These are phyloP conservation scores for Euclidia mi DNA, from an alignment of 2,888 invertebrate genomes.

Conservation along the genomic window DNA sequence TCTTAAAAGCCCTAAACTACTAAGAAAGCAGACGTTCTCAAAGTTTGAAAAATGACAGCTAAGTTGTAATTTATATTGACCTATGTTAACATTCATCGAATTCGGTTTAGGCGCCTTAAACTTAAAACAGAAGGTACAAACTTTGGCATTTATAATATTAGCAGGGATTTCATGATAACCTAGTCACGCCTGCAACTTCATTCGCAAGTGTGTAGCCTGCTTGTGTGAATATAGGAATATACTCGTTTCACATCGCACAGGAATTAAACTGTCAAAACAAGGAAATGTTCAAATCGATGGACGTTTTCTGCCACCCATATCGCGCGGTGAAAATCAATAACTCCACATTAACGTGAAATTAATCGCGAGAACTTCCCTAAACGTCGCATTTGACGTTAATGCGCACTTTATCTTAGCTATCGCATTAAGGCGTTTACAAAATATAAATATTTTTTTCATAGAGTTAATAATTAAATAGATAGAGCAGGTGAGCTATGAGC, in stretches of 20 bases:
- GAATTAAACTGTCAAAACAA: slow-evolving; percentile 65
- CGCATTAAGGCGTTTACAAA: slow-evolving; percentile 29
- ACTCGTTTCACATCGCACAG: slow-evolving; percentile 18
- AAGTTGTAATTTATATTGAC: too few relatives aligned
- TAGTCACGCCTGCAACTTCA: too few relatives aligned
- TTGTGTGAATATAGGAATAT: background rate
- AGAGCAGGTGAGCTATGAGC: too few relatives aligned
- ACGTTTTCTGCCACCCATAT: slow-evolving; percentile 40
- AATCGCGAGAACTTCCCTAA: slow-evolving; percentile 39
- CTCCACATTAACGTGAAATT: slow-evolving; percentile 21
- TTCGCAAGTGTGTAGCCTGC: background rate
- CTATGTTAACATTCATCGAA: too few relatives aligned
- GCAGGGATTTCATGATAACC: too few relatives aligned
- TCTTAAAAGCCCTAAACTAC: too few relatives aligned
- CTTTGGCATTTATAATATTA: too few relatives aligned
- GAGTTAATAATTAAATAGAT: too few relatives aligned
- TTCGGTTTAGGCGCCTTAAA: too few relatives aligned
- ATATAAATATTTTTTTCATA: slow-evolving; percentile 18
- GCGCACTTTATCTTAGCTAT: slow-evolving; percentile 37
- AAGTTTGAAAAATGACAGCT: too few relatives aligned
- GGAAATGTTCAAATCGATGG: slow-evolving; percentile 57
- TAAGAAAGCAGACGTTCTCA: too few relatives aligned
- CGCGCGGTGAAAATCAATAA: slow-evolving; percentile 30
- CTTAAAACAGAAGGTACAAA: too few relatives aligned
- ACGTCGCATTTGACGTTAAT: slow-evolving; percentile 40